Evolutionary conservation across 2,797 vertebrate genomes (phyloP), one percentile per base, ranked within the genome.

Genomic region (Siniperca obscura): DNA sequence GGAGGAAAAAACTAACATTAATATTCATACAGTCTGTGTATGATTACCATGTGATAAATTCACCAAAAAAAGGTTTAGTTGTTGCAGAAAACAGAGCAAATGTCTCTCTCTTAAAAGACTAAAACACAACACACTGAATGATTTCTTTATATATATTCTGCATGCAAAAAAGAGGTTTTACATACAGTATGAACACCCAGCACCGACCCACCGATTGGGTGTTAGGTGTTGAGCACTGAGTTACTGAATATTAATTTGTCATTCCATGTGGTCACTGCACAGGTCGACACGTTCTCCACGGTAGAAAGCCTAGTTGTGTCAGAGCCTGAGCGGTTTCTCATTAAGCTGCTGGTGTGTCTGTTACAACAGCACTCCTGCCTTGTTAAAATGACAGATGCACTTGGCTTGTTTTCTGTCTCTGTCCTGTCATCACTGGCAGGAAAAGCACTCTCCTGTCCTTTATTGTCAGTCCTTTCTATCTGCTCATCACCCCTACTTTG

Each of bases 341-440:
- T 91, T 81, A 86, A 70, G 53, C 5, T 48, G 75, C 80, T 57
- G 80, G 42, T 44, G 78, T 70, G 64, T 60, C 68, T 69, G 80
- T 83, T 60, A 53, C 17, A 52, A 61, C 76, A 68, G 82, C 36
- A 10, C 86, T 73, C 48, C 52, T 40, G 61, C 74, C 82, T 87
- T 86, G 85, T 88, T 89, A 76, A 81, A 89, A 78, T 21, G 66
- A 40, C 77, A 84, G 70, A 89, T 78, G 73, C 78, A 67, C 79
- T 82, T 34, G 62, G 42, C 69, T 78, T 73, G 70, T 82, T 69
- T 74, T 76, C 67, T 69, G 7, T 16, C 25, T 60, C 21, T 48
- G 46, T 70, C 46, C 68, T 70, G 74, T 83, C 44, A 74, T 66
- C 6, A 17, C 60, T 61, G 34, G 12, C 38, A 71, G 17, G 14